Base-by-base conservation (phyloP, 2,113 vertebrate genomes). In the Galbula dea region DNA sequence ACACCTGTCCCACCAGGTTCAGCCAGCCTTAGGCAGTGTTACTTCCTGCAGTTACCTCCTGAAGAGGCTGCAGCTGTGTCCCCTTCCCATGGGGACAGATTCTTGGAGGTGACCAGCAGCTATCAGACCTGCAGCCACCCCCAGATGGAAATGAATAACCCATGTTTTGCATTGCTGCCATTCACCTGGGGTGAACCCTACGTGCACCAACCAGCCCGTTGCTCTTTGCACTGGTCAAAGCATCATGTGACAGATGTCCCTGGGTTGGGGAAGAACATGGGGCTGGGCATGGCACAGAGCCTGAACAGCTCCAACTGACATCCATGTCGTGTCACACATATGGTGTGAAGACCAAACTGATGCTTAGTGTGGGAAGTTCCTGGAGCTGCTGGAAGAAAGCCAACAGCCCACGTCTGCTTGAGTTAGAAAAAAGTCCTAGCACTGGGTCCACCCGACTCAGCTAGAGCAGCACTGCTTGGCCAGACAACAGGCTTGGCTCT, bases 401-500 rank as follows among this genome's bases (percentile, higher is more conserved):
- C 49, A 49, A 39, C 27, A 62, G 46, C 72, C 75, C 16, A 7
- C 3, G 87, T 95, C 96, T 91, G 83, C 88, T 93, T 0, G 0
- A 85, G 75, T 59, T 63, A 83, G 78, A 63, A 77, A 89, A 93
- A 68, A 26, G 36, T 67, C 74, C 94, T 81, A 91, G 92, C 15
- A 9, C 81, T 86, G 84, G 67, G 91, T 65, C 76, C 71, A 75
- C 86, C 77, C 94, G 90, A 24, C 19, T 37, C 96, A 66, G 87
- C 77, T n/a, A 63, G 58, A 95, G 88, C 37, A 46, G 89, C 88
- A 91, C 94, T 80, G 82, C 90, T 87, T 89, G 74, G 95, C 96
- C 96, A 96, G 94, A 96, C 62, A 37, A 97, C 95, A 96, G 87
- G 84, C 93, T 88, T 96, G 95, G 86, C 82, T 97, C 96, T 80